A percentile compares a stretch with the other conserved stretches of the same genome.
These are phyloP conservation scores for Cheilosia soror DNA, from an alignment of 2,888 invertebrate species.

Conservation along the genomic window DNA sequence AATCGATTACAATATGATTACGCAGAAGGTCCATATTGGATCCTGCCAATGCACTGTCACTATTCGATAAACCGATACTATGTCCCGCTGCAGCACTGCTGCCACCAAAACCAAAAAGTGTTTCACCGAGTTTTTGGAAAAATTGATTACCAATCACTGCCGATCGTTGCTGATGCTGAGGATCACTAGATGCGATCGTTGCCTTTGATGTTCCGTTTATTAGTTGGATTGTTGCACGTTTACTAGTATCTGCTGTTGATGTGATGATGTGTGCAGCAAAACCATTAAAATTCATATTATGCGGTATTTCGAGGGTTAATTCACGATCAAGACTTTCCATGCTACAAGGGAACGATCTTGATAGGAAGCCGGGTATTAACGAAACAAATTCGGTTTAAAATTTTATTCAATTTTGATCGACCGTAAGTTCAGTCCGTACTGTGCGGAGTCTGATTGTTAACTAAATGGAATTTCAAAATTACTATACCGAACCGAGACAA, in stretches of 20 bases:
- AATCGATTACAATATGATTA: slow-evolving; percentile 81
- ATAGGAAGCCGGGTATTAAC: slow-evolving; percentile 15
- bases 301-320: slow-evolving; percentile 81
- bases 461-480: slow-evolving; percentile 58
- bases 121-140: slow-evolving; percentile 81
- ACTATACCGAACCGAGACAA: slow-evolving; percentile 9
- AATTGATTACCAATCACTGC: slow-evolving; percentile 77
- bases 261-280: slow-evolving; percentile 77
- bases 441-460: slow-evolving; percentile 67
- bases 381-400: neutral
- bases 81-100: slow-evolving; percentile 10
- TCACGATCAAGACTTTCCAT: slow-evolving; percentile 81
- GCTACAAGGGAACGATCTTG: slow-evolving; percentile 60
- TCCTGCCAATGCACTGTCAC: slow-evolving; percentile 18
- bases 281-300: slow-evolving; percentile 81
- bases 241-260: slow-evolving; percentile 27
- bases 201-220: slow-evolving; percentile 51
- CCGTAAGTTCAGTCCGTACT: slow-evolving; percentile 44
- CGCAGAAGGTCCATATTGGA: slow-evolving; percentile 78
- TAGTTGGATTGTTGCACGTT: slow-evolving; percentile 29
- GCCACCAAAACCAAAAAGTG: slow-evolving; percentile 79
- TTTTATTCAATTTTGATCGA: slow-evolving; percentile 7
- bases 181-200: slow-evolving; percentile 50
- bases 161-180: slow-evolving; percentile 40
- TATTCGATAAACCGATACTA: slow-evolving; percentile 43